phyloP scores from a whole-genome alignment of 2,113 vertebrate genomes.

The Phylloscopus trochilus region DNA sequence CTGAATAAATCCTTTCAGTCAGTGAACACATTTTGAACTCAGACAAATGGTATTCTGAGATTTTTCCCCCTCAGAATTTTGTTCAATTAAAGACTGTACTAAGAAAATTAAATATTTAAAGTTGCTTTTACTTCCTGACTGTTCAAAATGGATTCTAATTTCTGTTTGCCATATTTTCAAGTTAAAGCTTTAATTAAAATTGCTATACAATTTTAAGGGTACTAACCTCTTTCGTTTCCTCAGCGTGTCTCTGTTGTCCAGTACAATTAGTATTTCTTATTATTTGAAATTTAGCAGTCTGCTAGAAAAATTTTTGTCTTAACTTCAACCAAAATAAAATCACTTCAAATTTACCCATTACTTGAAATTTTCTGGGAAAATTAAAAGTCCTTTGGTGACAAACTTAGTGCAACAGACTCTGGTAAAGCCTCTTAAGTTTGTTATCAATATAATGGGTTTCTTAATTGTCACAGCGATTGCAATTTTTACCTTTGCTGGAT shows the following conservation, averaged over 20 bases:
- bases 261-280: neutral
- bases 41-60: neutral
- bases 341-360: neutral
- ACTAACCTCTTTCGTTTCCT: neutral
- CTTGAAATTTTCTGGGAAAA: neutral
- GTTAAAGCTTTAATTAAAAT: constrained; percentile 32
- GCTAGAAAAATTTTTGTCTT: neutral
- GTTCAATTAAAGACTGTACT: neutral
- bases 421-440: neutral
- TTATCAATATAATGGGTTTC: neutral
- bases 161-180: neutral
- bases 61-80: neutral
- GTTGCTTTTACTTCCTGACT: neutral
- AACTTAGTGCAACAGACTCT: neutral
- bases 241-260: neutral
- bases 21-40: neutral
- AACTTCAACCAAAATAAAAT: neutral
- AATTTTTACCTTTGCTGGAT: neutral
- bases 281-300: neutral
- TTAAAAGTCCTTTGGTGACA: neutral
- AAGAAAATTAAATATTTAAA: neutral
- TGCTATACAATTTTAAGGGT: neutral
- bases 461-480: neutral
- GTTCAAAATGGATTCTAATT: neutral
- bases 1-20: neutral